A percentile compares a stretch with the other conserved stretches of the same genome.
phyloP scores from a whole-genome alignment of 2,888 invertebrate species.

The Drosophila acutilabella region DNA sequence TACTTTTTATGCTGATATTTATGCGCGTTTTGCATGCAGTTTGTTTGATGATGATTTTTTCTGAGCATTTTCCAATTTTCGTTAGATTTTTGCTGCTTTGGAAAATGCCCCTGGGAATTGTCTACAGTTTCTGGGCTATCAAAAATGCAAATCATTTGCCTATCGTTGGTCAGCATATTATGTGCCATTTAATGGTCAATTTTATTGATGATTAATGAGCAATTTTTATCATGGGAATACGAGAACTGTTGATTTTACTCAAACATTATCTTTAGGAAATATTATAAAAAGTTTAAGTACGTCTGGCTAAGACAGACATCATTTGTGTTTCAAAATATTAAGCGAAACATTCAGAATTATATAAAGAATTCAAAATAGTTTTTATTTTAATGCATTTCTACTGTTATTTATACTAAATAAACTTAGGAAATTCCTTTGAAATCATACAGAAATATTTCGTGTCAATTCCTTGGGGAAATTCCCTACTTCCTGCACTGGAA shows the following conservation, averaged over 20 bases:
- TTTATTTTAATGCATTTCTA: neutral
- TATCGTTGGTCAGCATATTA: slow-evolving; percentile 22
- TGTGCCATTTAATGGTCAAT: slow-evolving; percentile 50
- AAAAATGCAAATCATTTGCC: slow-evolving; percentile 65
- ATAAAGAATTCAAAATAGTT: too few relatives aligned
- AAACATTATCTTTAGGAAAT: too few relatives aligned
- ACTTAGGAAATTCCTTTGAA: neutral
- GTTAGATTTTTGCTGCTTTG: too few relatives aligned
- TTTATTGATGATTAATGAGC: slow-evolving; percentile 36
- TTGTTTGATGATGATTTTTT: slow-evolving; percentile 38
- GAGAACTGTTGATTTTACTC: neutral
- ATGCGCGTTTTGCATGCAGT: slow-evolving; percentile 65
- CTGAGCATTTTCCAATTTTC: slow-evolving; percentile 17
- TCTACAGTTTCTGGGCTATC: slow-evolving; percentile 8
- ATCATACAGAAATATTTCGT: neutral
- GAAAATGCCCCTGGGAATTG: slow-evolving; percentile 51
- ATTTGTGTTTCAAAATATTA: too few relatives aligned
- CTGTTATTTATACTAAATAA: neutral
- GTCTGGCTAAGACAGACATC: too few relatives aligned
- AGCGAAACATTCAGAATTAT: too few relatives aligned
- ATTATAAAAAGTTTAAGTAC: neutral
- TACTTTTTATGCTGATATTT: slow-evolving; percentile 34
- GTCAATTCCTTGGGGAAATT: slow-evolving; percentile 13
- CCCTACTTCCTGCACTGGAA: slow-evolving; percentile 33
- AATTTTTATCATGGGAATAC: slow-evolving; percentile 22